A percentile compares a stretch with the other conserved stretches of the same genome.
These are phyloP conservation scores for Bombus impatiens DNA, from an alignment of 1,140 invertebrate species.

Conservation along the genomic window DNA sequence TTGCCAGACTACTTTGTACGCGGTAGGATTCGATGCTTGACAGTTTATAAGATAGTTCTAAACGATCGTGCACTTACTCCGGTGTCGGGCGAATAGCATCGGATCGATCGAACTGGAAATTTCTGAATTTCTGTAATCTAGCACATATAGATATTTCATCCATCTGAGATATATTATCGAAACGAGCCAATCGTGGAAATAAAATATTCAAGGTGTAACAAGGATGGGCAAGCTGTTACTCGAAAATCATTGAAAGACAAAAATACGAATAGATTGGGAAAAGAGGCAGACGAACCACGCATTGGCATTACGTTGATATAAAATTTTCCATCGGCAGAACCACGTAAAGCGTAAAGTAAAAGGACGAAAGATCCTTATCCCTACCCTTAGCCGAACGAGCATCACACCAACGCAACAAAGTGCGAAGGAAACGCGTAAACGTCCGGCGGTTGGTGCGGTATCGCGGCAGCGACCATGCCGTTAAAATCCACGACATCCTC, in stretches of 20 bases:
- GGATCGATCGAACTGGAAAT: background rate
- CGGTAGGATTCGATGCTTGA: background rate
- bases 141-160: background rate
- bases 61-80: background rate
- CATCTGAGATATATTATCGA: too few species aligned
- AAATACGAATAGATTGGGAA: background rate
- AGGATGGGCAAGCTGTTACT: too few species aligned
- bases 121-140: background rate
- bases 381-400: background rate
- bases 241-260: too few species aligned
- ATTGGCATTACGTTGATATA: background rate
- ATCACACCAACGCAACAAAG: background rate
- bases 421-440: background rate
- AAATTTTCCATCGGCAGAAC: background rate
- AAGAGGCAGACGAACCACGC: background rate
- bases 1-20: background rate
- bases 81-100: background rate
- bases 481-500: slow-evolving; percentile 18
- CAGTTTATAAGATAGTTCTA: background rate
- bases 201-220: too few species aligned
- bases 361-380: background rate
- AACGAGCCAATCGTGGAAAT: too few species aligned
- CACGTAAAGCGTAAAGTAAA: background rate
- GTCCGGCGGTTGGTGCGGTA: background rate
- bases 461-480: background rate